Conservation (phyloP, 1,140 invertebrate genomes). For the honey bee (Apis mellifera) region Amel_HAv3.1 CM009945.2:9117001-9117500, state of each 20-base stretch:
- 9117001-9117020: background rate
- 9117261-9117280: slow-evolving; percentile 29
- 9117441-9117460: background rate
- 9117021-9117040: background rate
- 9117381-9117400: background rate
- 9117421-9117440: background rate
- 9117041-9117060: slow-evolving; percentile 6
- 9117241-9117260: slow-evolving; percentile 14
- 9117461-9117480: background rate
- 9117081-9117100: background rate
- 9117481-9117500: background rate
- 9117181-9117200: background rate
- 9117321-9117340: slow-evolving; percentile 17
- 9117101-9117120: background rate
- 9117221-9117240: background rate
- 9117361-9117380: background rate
- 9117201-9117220: background rate
- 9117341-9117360: slow-evolving; percentile 4
- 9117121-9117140: background rate
- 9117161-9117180: slow-evolving; percentile 8
- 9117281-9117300: slow-evolving; percentile 10
- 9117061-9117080: too few species aligned
- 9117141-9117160: background rate
- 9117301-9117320: background rate
- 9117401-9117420: background rate